Base-by-base conservation (phyloP, 2,888 invertebrate species). In the Pheosia tremula region DNA sequence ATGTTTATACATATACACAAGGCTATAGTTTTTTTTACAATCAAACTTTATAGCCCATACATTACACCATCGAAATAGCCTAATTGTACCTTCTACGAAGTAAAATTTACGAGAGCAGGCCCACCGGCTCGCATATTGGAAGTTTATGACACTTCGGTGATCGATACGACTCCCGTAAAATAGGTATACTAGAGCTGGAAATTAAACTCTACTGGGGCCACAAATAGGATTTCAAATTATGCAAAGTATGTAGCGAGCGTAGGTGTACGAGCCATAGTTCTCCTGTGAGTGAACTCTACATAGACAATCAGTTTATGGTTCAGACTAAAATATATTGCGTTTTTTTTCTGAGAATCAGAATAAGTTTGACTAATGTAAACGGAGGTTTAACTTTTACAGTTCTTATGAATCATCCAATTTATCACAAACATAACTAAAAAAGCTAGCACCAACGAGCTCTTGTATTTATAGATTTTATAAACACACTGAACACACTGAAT, bases 1-100 rank as follows among this genome's bases (percentile, higher is more conserved):
- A 10, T 45, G 45, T 9, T 9, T 45, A 9, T 39, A 39, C n/a
- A n/a, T n/a, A n/a, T 39, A 10, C 45, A 47, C 11, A 3, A 47
- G 11, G 11, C 2, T 47, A 47, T 47, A n/a, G 55, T 50, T 57
- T 10, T 54, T n/a, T n/a, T n/a, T n/a, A 65, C 41, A 57, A 58
- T 38, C 54, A 52, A 53, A 24, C 45, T 62, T 64, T 62, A 66
- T 56, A 59, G 56, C 59, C 37, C 13, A 59, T 71, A 67, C 66
- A 70, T 62, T 41, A 67, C 69, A 49, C 66, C 66, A 71, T 73
- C 69, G 73, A 69, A 73, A 58, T 56, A 10, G 53, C 55, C 71
- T 75, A 75, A 75, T 73, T 71, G 57, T 55, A 66, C 66, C 59
- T 63, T n/a, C 47, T 47, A 47, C 47, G 47, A 47, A 9, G 47